phyloP scores from a whole-genome alignment of 2,888 invertebrate genomes.

The Mesochorus sp. region DNA sequence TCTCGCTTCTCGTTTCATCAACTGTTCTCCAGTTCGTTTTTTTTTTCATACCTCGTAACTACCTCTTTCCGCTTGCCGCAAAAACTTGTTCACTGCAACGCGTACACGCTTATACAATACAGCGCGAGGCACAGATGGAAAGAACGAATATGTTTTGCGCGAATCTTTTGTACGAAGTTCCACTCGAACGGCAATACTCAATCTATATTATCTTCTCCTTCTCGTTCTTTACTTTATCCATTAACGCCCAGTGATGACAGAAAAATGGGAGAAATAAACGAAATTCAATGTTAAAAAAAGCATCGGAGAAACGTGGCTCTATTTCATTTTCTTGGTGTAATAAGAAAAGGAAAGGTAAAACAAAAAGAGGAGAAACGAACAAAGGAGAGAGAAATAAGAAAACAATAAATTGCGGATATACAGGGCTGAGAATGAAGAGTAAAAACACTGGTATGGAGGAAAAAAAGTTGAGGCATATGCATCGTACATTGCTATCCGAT shows the following conservation, averaged over 20 bases:
- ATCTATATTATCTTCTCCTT: conserved; percentile 23
- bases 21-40: conserved; percentile 10
- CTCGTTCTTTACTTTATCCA: conserved; percentile 3
- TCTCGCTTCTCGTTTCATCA: conserved; percentile 31
- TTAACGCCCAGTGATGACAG: background rate
- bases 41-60: conserved; percentile 30
- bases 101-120: conserved; percentile 25
- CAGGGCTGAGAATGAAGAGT: background rate
- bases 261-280: conserved; percentile 7
- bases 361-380: background rate
- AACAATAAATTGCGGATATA: background rate
- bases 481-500: conserved; percentile 10
- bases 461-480: conserved; percentile 9
- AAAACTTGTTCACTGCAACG: conserved; percentile 51
- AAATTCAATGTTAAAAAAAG: conserved; percentile 30
- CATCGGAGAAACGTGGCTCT: conserved; percentile 2
- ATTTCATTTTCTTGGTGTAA: conserved; percentile 20
- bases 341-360: background rate
- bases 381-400: background rate
- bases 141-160: conserved; percentile 20
- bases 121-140: conserved; percentile 4
- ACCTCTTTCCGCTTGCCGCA: conserved; percentile 40
- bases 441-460: background rate
- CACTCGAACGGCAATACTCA: conserved; percentile 22
- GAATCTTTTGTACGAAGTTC: conserved; percentile 10